phyloP scores from a whole-genome alignment of 2,113 vertebrate species.

The Rissa tridactyla region DNA sequence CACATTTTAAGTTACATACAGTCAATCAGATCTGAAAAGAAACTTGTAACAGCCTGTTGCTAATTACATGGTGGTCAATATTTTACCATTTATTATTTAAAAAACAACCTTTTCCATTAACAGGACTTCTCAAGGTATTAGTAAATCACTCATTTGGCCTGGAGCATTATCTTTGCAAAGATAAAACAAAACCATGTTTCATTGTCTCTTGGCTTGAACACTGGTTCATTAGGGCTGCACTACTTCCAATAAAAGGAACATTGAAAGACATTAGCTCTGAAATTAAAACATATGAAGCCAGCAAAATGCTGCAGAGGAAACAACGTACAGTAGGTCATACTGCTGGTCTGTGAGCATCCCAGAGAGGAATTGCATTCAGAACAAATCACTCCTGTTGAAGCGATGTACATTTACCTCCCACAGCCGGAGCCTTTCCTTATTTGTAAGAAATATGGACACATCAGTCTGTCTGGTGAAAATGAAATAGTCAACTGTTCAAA shows the following conservation, averaged over 20 bases:
- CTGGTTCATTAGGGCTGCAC: conserved; percentile 6
- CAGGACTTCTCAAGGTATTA: not conserved
- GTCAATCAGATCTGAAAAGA: not conserved
- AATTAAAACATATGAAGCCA: conserved; percentile 39
- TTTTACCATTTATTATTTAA: not conserved
- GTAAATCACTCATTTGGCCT: not conserved
- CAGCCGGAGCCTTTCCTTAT: not conserved
- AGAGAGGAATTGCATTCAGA: not conserved
- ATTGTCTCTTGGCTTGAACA: not conserved
- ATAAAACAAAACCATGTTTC: not conserved
- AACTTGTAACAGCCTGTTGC: not conserved
- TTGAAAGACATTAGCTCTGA: conserved; percentile 28
- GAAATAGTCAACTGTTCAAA: conserved; percentile 16
- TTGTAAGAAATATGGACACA: conserved; percentile 37
- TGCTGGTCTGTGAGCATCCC: not conserved
- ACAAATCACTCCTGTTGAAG: not conserved
- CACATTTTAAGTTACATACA: not conserved
- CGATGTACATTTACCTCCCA: not conserved
- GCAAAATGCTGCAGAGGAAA: conserved; percentile 1
- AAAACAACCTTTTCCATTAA: not conserved
- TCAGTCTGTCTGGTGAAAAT: conserved; percentile 35
- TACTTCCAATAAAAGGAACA: conserved; percentile 23
- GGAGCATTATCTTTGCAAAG: not conserved
- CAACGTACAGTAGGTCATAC: not conserved
- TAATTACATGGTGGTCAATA: not conserved